Conservation (phyloP, 2,797 vertebrate genomes). For the Helicolenus hilgendorfi region DNA sequence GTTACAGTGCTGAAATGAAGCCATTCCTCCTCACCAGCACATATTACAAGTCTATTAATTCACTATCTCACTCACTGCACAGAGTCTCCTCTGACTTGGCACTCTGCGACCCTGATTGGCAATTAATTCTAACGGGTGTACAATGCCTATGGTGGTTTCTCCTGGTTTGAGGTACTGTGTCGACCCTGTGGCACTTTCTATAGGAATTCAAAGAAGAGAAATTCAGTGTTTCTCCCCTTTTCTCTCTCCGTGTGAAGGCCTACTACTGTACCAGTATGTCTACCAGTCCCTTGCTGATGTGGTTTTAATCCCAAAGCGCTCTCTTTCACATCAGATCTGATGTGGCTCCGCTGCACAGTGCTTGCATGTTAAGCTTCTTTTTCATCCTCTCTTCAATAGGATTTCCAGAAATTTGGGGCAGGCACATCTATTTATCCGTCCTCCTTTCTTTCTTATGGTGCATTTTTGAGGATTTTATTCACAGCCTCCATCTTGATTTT, state of each 20-base stretch:
- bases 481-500: slow-evolving; percentile 41
- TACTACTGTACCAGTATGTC: not conserved
- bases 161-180: slow-evolving; percentile 1
- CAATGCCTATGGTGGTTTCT: not conserved
- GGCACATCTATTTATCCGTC: slow-evolving; percentile 38
- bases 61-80: slow-evolving; percentile 19
- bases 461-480: slow-evolving; percentile 34
- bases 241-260: not conserved
- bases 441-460: not conserved
- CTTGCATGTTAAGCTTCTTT: slow-evolving; percentile 61
- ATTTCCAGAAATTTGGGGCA: slow-evolving; percentile 67
- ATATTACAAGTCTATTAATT: slow-evolving; percentile 61
- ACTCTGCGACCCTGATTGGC: slow-evolving; percentile 28
- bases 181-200: not conserved
- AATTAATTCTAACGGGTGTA: slow-evolving; percentile 46
- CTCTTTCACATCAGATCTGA: slow-evolving; percentile 65
- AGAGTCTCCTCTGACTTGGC: not conserved
- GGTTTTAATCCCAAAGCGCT: slow-evolving; percentile 53
- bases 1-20: slow-evolving; percentile 30
- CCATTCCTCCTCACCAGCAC: slow-evolving; percentile 8
- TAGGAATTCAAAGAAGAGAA: not conserved
- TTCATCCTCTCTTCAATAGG: slow-evolving; percentile 60
- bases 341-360: slow-evolving; percentile 33
- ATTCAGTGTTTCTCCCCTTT: not conserved
- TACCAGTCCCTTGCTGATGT: slow-evolving; percentile 13